phyloP scores from a whole-genome alignment of 2,113 vertebrate genomes.

The Ciconia boyciana region DNA sequence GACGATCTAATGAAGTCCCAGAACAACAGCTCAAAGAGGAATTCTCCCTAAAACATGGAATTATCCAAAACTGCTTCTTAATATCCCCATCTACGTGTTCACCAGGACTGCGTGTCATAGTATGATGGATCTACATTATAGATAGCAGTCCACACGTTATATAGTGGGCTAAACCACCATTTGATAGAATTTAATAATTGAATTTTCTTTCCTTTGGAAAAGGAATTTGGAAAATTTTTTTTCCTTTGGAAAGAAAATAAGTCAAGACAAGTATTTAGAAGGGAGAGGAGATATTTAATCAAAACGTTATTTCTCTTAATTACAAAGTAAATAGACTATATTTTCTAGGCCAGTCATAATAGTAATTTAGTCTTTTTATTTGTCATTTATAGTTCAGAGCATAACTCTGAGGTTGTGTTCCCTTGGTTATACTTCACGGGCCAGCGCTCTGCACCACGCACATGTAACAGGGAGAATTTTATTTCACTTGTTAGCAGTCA shows the following conservation, averaged over 20 bases:
- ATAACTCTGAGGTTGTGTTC: background rate
- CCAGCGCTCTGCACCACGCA: background rate
- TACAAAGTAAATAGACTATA: background rate
- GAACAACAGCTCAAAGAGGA: background rate
- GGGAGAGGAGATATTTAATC: background rate
- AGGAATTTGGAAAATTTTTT: no score
- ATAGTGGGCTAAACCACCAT: background rate
- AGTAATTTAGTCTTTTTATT: background rate
- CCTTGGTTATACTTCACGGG: background rate
- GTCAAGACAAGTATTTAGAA: background rate
- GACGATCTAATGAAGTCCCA: background rate
- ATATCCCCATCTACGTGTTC: no score
- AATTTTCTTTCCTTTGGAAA: background rate
- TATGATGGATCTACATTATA: no score
- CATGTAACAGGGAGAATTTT: background rate
- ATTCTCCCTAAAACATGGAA: background rate
- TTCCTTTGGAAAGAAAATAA: background rate
- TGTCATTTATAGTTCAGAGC: background rate
- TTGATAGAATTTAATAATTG: background rate
- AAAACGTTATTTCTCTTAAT: background rate
- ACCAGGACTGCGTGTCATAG: no score
- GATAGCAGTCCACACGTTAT: accelerated
- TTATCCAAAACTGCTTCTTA: background rate
- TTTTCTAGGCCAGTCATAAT: background rate
- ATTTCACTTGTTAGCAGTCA: background rate